These are phyloP conservation scores for Sphenopsis melanotis DNA, from an alignment of 2,797 vertebrate genomes.

Conservation along the genomic window DNA sequence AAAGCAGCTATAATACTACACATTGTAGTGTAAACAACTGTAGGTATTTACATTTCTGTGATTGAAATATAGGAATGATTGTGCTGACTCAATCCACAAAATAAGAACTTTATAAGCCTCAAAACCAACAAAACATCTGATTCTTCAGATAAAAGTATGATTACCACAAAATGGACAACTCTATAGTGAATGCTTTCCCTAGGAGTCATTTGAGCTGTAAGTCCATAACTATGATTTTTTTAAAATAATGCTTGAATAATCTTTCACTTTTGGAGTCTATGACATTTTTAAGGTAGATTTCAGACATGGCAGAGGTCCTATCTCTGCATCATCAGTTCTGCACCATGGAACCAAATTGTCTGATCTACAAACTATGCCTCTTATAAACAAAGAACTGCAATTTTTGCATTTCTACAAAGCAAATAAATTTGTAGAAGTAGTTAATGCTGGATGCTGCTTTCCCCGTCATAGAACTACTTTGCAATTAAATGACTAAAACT, in stretches of 20 bases:
- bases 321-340: neutral
- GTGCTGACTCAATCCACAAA: neutral
- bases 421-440: neutral
- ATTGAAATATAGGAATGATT: neutral
- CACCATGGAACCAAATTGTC: neutral
- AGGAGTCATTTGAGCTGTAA: neutral
- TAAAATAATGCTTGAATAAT: neutral
- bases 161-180: neutral
- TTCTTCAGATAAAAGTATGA: neutral
- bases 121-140: neutral
- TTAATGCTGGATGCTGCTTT: neutral
- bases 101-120: neutral
- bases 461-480: neutral
- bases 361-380: neutral
- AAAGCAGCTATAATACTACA: neutral
- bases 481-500: neutral
- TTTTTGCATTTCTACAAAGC: neutral
- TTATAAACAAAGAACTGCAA: neutral
- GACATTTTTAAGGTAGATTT: neutral
- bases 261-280: neutral
- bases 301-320: neutral
- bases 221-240: neutral
- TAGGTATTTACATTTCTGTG: neutral
- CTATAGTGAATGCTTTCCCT: neutral
- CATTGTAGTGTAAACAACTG: neutral